Evolutionary conservation across 2,888 invertebrate species (phyloP), one percentile per base, ranked within the genome.

Genomic region (Netelia fuscicornis): DNA sequence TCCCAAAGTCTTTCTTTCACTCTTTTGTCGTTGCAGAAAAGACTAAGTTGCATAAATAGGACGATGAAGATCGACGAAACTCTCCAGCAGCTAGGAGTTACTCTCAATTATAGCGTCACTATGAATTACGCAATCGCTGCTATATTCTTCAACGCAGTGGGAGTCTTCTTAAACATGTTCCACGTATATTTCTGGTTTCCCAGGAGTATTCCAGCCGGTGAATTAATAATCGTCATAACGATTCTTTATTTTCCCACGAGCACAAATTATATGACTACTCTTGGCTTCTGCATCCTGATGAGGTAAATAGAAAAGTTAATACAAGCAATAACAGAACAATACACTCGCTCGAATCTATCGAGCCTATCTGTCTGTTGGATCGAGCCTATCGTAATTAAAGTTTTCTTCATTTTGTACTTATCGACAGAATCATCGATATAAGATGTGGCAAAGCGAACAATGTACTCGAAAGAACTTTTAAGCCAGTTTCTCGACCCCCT

Each of bases 31-130:
- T 52, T 52, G 0, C 64, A 83, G 84, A 67, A n/a, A 79, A 37
- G 17, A 3, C n/a, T 2, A 2, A 23, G 52, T 9, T 8, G 76
- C 0, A 48, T 76, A n/a, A 3, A 54, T 10, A 54, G 78, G 20
- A 56, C 83, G 17, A 30, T 1, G 30, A 75, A 58, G 17, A 37
- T 79, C 52, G 86, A 84, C 10, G 68, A 84, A 3, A 85, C 70
- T 0, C 79, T 89, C 6, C 25, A 60, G 17, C 60, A 79, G 42
- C 25, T 89, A 2, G 87, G 86, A 13, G 52, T 42, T 0, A 2
- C 64, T 2, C 10, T 83, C 0, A 44, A 86, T 10, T 82, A 86
- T 48, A 42, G 30, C 0, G n/a, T 8, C 2, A 10, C 84, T 3
- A 86, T 70, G 58, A 23, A 65, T 6, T 3, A 17, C 1, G 65